Evolutionary conservation across 1,140 invertebrate species (phyloP), one percentile per base, ranked within the genome.

Genomic region (Ephestia elutella): DNA sequence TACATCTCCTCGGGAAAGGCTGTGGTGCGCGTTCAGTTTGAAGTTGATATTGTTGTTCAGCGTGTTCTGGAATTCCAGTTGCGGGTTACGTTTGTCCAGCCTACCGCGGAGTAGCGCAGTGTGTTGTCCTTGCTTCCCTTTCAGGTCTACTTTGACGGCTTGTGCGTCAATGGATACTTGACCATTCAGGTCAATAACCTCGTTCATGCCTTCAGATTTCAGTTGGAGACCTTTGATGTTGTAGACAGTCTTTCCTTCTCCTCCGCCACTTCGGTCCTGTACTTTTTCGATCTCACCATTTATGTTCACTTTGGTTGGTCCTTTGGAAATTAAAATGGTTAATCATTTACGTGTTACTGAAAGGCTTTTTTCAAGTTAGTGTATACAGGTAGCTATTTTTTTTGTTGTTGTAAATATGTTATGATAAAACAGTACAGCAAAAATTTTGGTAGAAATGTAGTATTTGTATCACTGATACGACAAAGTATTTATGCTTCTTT

Each of bases 41-140:
- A 93, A 91, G 57, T 92, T 92, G 44, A 92, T 81, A 53, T 90
- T 89, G 0, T 92, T 91, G 65, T 93, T 90, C 44, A 90, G 56
- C 32, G 80, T 86, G 68, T 90, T 91, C 56, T 83, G 78, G 66
- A 91, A 71, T 64, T 91, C 88, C 0, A 85, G 63, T 54, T 87
- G 89, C 25, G 87, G 65, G 54, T 7, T 3, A 25, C 7, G 89
- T 89, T 32, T 86, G 56, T 0, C 67, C 72, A 19, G 81, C 80
- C 9, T 86, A 25, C 87, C 80, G 62, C 89, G 90, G 0, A 92
- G 55, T 0, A 78, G 69, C 7, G 87, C 56, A 30, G 76, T 89
- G 30, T 91, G 89, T 17, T 89, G 84, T 18, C 87, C 90, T 54
- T 90, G 90, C 25, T 86, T 89, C 0, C 91, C 65, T 44, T 86